A percentile compares a stretch with the other conserved stretches of the same genome.
phyloP scores from a whole-genome alignment of 1,140 invertebrate species.

The Ceratosolen fusciceps region DNA sequence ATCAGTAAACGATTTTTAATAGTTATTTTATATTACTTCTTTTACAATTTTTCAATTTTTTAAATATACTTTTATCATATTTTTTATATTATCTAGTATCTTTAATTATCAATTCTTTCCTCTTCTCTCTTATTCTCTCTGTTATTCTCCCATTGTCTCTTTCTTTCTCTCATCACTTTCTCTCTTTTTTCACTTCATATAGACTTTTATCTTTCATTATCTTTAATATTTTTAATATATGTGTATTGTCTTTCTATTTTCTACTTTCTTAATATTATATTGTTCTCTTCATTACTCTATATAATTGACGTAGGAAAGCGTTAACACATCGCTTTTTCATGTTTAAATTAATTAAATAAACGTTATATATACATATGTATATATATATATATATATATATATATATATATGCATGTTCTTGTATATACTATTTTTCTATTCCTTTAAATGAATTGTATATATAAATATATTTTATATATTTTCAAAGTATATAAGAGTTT shows the following conservation, averaged over 20 bases:
- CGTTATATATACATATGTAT: slow-evolving; percentile 24
- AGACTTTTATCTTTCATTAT: slow-evolving; percentile 29
- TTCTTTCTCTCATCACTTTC: slow-evolving; percentile 44
- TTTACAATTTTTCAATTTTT: slow-evolving; percentile 19
- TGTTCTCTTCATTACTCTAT: slow-evolving; percentile 34
- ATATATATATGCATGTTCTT: slow-evolving; percentile 19
- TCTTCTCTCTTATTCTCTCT: too few relatives aligned
- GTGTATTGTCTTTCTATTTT: slow-evolving; percentile 23
- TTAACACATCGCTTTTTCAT: slow-evolving; percentile 45
- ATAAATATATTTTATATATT: too few relatives aligned
- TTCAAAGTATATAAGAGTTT: too few relatives aligned
- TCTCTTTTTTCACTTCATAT: slow-evolving; percentile 40
- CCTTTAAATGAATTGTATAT: too few relatives aligned
- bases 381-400: slow-evolving; percentile 32
- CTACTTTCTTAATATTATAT: slow-evolving; percentile 47
- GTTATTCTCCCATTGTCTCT: slow-evolving; percentile 15
- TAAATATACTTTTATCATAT: slow-evolving; percentile 20
- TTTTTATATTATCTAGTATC: slow-evolving; percentile 48
- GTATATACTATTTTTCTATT: background rate
- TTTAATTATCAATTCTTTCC: too few relatives aligned
- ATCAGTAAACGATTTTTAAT: slow-evolving; percentile 28
- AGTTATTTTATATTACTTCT: slow-evolving; percentile 25
- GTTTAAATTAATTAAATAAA: slow-evolving; percentile 38
- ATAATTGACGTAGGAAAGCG: slow-evolving; percentile 39
- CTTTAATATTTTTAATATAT: background rate